Conservation (phyloP, 2,888 invertebrate species). For the Tiliacea citrago region DNA sequence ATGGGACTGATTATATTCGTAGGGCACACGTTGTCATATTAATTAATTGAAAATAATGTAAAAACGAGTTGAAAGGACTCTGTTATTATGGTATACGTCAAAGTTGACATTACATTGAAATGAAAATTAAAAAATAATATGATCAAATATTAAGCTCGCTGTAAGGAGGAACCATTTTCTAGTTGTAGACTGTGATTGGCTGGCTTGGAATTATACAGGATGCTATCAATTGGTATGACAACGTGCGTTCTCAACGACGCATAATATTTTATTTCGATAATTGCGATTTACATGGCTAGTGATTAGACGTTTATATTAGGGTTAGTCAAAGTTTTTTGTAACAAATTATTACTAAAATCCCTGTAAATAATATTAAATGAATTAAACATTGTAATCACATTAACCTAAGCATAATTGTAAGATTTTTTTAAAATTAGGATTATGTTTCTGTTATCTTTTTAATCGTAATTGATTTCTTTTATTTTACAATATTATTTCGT, state of each 20-base stretch:
- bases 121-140: not conserved
- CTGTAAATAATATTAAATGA: constrained; percentile 81
- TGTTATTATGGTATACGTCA: not conserved
- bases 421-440: constrained; percentile 56
- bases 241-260: constrained; percentile 60
- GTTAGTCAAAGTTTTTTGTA: constrained; percentile 77
- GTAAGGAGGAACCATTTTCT: not conserved
- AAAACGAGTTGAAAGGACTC: not conserved
- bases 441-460: constrained; percentile 63
- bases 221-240: constrained; percentile 55
- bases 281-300: constrained; percentile 90
- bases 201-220: not conserved
- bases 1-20: constrained; percentile 72
- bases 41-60: not conserved
- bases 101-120: not conserved
- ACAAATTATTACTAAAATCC: constrained; percentile 75
- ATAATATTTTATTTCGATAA: constrained; percentile 74
- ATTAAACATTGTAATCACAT: constrained; percentile 68
- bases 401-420: constrained; percentile 55
- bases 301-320: constrained; percentile 89
- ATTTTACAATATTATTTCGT: constrained; percentile 36
- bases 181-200: not conserved
- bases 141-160: not conserved
- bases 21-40: constrained; percentile 63
- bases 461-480: constrained; percentile 45